Evolutionary conservation across 2,888 invertebrate genomes (phyloP).

Genomic region (Himalopsyche japonica): DNA sequence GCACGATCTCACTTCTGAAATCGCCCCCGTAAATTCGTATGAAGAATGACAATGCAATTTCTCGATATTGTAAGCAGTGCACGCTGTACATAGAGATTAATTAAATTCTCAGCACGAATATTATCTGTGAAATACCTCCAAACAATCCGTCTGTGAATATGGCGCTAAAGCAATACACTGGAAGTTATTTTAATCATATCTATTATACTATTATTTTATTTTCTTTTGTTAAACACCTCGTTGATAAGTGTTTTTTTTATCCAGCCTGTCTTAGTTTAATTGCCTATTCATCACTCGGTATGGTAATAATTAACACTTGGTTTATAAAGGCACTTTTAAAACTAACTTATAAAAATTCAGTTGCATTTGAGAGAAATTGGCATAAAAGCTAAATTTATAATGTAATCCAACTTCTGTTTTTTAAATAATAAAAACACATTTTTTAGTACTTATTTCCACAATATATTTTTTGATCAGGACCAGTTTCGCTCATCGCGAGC

Average conservation of each 20-base stretch:
- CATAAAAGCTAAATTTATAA: no score
- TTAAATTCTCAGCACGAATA: conserved; percentile 1
- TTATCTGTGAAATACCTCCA: not conserved
- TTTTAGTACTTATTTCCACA: no score
- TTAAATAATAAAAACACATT: no score
- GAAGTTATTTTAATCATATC: not conserved
- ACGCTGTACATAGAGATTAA: not conserved
- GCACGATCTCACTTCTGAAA: not conserved
- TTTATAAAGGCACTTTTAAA: not conserved
- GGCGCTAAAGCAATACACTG: not conserved
- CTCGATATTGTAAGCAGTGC: not conserved
- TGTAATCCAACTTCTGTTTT: no score
- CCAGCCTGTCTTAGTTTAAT: not conserved
- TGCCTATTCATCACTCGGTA: not conserved
- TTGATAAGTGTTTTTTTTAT: not conserved
- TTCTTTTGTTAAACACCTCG: not conserved
- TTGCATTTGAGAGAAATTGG: no score
- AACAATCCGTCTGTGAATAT: not conserved
- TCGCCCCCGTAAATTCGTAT: not conserved
- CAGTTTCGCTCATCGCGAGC: no score
- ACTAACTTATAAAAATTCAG: no score
- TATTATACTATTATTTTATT: not conserved
- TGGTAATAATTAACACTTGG: not conserved
- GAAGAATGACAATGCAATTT: not conserved
- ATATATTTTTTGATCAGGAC: no score